Conservation (phyloP, 2,113 vertebrate genomes). For the Sturnus vulgaris region DNA sequence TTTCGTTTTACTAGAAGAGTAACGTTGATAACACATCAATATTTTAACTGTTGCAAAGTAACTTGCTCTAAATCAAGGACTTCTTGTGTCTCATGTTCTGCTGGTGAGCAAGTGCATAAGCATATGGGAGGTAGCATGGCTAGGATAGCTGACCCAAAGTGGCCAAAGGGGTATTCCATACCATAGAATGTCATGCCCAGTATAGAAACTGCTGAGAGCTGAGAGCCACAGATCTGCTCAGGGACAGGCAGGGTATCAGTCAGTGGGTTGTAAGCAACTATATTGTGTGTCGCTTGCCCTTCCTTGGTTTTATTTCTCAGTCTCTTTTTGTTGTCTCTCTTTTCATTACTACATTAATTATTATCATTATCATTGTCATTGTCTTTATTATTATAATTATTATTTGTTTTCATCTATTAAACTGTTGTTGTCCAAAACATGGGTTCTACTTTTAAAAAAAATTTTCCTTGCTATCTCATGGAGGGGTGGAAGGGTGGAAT, state of each 20-base stretch:
- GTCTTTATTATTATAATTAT: too few relatives aligned
- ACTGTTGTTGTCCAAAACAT: not conserved
- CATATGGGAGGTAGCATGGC: not conserved
- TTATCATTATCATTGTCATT: too few relatives aligned
- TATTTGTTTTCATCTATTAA: not conserved
- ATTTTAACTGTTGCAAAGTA: not conserved
- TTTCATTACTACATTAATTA: not conserved
- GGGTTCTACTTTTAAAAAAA: fast-evolving
- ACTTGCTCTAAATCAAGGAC: not conserved
- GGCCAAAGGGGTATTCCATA: not conserved
- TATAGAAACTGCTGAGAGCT: not conserved
- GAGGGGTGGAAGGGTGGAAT: not conserved
- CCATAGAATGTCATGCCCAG: not conserved
- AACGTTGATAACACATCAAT: fast-evolving
- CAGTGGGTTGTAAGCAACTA: not conserved
- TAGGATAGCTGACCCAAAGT: not conserved
- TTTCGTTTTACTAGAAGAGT: not conserved
- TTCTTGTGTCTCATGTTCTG: not conserved
- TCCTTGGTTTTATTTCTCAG: not conserved
- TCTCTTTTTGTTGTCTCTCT: not conserved
- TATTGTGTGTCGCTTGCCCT: not conserved
- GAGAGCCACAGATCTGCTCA: not conserved
- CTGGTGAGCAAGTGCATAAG: not conserved
- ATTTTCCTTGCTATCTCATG: not conserved
- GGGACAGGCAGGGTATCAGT: not conserved